Percentiles rank a stretch among this genome's conserved stretches.
These are phyloP conservation scores for Alexandromys fortis DNA, from an alignment of 2,113 vertebrate genomes.

Conservation along the genomic window DNA sequence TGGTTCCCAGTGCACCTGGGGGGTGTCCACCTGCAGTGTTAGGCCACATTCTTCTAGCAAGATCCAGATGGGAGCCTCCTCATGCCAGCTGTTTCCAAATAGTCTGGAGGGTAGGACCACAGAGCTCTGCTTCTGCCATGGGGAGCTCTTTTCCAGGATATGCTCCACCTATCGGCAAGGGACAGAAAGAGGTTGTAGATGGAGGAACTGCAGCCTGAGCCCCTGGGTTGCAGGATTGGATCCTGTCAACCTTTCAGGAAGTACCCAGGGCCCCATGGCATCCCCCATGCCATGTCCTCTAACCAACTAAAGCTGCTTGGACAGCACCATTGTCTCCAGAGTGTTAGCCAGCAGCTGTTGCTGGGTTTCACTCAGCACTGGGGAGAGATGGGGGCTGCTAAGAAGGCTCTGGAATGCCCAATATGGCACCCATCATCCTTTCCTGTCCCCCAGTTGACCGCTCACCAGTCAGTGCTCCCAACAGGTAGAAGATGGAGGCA, in stretches of 20 bases:
- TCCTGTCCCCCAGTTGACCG: not conserved
- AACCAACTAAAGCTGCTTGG: not conserved
- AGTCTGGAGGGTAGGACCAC: not conserved
- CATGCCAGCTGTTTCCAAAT: slow-evolving; percentile 28
- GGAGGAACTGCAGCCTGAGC: not conserved
- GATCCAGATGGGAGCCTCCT: not conserved
- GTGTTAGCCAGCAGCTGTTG: not conserved
- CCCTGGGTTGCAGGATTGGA: fast-evolving
- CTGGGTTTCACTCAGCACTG: slow-evolving; percentile 70
- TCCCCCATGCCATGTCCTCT: not conserved
- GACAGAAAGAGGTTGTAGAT: fast-evolving
- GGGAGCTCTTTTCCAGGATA: slow-evolving; percentile 51
- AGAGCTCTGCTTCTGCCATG: not conserved
- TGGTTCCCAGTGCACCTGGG: slow-evolving; percentile 60
- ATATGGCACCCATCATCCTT: not conserved
- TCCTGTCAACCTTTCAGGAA: fast-evolving
- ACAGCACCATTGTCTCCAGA: not conserved
- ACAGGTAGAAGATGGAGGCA: not conserved
- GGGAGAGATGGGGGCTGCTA: not conserved
- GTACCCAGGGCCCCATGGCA: not conserved
- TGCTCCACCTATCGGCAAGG: slow-evolving; percentile 46
- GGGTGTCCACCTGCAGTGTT: not conserved
- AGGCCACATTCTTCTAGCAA: slow-evolving; percentile 70
- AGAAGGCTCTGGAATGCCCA: not conserved
- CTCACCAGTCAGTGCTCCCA: slow-evolving; percentile 65